phyloP scores from a whole-genome alignment of 1,140 invertebrate species.

The Papilio xuthus region DNA sequence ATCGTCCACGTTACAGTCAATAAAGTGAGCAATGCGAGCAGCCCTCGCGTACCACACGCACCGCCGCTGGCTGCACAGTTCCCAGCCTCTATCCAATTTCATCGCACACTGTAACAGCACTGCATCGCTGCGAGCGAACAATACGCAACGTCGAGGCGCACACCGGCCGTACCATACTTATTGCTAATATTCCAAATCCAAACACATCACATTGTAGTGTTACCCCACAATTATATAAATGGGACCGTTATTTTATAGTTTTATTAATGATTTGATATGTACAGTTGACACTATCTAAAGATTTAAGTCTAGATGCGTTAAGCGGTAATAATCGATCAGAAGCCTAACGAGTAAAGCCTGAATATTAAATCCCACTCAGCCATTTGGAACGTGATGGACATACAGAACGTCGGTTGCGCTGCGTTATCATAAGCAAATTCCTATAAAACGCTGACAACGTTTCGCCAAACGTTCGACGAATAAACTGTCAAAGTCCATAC shows the following conservation, averaged over 20 bases:
- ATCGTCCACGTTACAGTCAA: slow-evolving; percentile 72
- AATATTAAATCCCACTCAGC: slow-evolving; percentile 61
- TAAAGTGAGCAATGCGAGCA: slow-evolving; percentile 79
- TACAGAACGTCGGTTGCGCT: slow-evolving; percentile 60
- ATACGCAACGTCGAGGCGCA: slow-evolving; percentile 66
- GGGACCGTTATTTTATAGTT: not conserved
- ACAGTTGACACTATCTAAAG: not conserved
- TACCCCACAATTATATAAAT: slow-evolving; percentile 36
- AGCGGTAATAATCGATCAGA: slow-evolving; percentile 52
- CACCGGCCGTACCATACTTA: slow-evolving; percentile 39
- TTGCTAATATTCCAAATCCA: slow-evolving; percentile 54
- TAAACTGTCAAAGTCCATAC: slow-evolving; percentile 4
- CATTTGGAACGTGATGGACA: slow-evolving; percentile 58
- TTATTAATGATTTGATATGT: not conserved
- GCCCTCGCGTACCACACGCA: slow-evolving; percentile 57
- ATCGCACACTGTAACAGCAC: slow-evolving; percentile 64
- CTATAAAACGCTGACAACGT: slow-evolving; percentile 50
- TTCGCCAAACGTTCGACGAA: not conserved
- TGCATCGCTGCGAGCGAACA: slow-evolving; percentile 64
- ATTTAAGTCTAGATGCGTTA: slow-evolving; percentile 15
- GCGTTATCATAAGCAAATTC: slow-evolving; percentile 61
- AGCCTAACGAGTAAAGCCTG: slow-evolving; percentile 48
- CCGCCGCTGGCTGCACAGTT: slow-evolving; percentile 70
- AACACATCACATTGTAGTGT: slow-evolving; percentile 16
- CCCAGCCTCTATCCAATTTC: slow-evolving; percentile 80